Evolutionary conservation across 1,140 invertebrate genomes (phyloP).

Genomic region (Proales similis): DNA sequence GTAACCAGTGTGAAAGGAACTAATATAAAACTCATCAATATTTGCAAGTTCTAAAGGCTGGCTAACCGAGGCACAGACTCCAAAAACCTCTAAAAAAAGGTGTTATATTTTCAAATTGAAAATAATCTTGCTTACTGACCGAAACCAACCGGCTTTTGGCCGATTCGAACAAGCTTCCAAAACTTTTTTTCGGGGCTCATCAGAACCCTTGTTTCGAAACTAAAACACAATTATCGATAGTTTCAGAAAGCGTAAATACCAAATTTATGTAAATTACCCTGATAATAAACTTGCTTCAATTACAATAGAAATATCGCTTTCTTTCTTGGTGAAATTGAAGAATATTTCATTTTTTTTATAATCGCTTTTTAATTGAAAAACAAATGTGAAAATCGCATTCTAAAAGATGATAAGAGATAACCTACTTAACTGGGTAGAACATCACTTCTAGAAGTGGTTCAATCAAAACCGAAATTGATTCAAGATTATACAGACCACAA

Average conservation of each 20-base stretch:
- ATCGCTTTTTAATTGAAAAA: slow-evolving; percentile 21
- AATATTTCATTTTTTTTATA: slow-evolving; percentile 35
- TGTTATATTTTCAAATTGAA: background rate
- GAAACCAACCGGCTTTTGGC: slow-evolving; percentile 28
- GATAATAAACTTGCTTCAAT: slow-evolving; percentile 31
- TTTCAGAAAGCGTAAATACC: background rate
- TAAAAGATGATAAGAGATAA: background rate
- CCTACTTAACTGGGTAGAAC: slow-evolving; percentile 34
- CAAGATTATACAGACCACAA: slow-evolving; percentile 24
- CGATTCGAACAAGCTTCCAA: slow-evolving; percentile 31
- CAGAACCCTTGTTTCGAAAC: slow-evolving; percentile 9
- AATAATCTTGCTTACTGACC: slow-evolving; percentile 1
- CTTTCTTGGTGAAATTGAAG: slow-evolving; percentile 36
- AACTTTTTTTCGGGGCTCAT: slow-evolving; percentile 25
- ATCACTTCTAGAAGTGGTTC: slow-evolving; percentile 13
- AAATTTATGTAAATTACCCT: slow-evolving; percentile 12
- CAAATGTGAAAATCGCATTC: background rate
- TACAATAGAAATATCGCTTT: slow-evolving; percentile 23
- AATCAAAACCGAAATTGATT: slow-evolving; percentile 28
- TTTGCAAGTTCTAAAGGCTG: slow-evolving; percentile 35
- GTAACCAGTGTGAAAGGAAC: slow-evolving; percentile 35
- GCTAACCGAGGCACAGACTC: slow-evolving; percentile 25
- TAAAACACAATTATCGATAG: background rate
- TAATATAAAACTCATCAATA: slow-evolving; percentile 36
- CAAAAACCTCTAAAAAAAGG: slow-evolving; percentile 24